Base-by-base conservation (phyloP, 2,888 invertebrate species). In the Suillia variegata region DNA sequence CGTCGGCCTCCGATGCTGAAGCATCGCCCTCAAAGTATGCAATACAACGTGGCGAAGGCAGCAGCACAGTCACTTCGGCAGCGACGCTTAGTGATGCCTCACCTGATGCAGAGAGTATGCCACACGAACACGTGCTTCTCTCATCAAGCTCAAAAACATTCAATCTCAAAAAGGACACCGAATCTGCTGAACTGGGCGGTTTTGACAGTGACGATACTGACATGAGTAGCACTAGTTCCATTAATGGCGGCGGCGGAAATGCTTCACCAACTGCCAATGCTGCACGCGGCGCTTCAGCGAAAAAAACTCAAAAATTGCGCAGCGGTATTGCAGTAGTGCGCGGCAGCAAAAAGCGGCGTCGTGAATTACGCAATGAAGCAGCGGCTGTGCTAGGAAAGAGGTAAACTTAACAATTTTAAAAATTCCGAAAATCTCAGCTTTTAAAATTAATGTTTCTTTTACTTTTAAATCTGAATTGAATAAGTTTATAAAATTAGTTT, bases 171-270 rank as follows among this genome's bases (percentile, higher is more conserved):
- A 71, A 71, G 2, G 76, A 74, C 21, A 65, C 64, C 0, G 66
- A 54, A n/a, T 18, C 21, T 1, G 34, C 13, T 34, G 70, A 71
- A 0, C 18, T 70, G 18, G 64, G 60, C 45, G 73, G 77, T 54
- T 76, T 76, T 34, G 81, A 81, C 6, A 81, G 80, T 58, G 81
- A 81, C 66, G 80, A 80, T 51, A 81, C 81, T 0, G 81, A 81
- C 49, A 76, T 78, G 73, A 81, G 81, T 56, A 81, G 80, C 63
- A 79, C 80, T 21, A 81, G 80, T 55, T 80, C 81, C 0, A 70
- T 75, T 51, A n/a, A n/a, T 76, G 79, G 17, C 61, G 70, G 70
- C 53, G 67, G 66, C 13, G 76, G 78, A 6, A 74, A 67, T 34
- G 65, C 69, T 1, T 76, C 78, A 2, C 77, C 78, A n/a, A n/a